Evolutionary conservation across 2,797 vertebrate species (phyloP).

Genomic region (Alouatta caraya): DNA sequence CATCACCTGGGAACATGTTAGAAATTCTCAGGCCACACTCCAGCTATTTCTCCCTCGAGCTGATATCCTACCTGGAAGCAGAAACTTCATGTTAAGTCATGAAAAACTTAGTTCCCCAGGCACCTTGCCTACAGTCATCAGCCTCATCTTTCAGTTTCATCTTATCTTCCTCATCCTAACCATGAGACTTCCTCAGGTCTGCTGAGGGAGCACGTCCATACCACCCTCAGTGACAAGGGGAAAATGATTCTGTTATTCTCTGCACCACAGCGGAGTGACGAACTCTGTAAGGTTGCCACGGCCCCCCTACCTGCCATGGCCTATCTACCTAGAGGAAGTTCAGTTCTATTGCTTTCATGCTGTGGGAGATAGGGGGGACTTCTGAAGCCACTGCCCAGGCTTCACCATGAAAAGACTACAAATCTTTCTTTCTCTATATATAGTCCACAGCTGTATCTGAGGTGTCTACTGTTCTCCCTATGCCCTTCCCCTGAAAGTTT

Average conservation of each 20-base stretch:
- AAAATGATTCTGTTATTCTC: background rate
- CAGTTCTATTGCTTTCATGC: background rate
- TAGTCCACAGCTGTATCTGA: background rate
- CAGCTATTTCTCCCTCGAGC: background rate
- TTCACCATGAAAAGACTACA: background rate
- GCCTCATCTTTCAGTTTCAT: background rate
- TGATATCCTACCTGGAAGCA: background rate
- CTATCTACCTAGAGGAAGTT: background rate
- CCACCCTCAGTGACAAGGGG: background rate
- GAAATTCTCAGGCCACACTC: background rate
- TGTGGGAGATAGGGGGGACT: background rate
- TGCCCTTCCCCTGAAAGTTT: background rate
- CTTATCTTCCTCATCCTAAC: background rate
- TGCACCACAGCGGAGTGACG: background rate
- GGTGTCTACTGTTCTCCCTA: background rate
- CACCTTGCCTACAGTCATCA: background rate
- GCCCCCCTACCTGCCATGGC: no score
- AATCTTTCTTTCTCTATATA: background rate
- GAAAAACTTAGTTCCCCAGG: background rate
- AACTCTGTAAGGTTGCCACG: background rate
- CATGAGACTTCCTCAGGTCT: background rate
- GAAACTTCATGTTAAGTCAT: background rate
- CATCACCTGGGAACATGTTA: background rate
- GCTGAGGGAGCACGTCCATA: background rate
- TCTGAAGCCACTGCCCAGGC: background rate